Conservation (phyloP, 1,140 invertebrate species). For the Drosophila ficusphila region DNA sequence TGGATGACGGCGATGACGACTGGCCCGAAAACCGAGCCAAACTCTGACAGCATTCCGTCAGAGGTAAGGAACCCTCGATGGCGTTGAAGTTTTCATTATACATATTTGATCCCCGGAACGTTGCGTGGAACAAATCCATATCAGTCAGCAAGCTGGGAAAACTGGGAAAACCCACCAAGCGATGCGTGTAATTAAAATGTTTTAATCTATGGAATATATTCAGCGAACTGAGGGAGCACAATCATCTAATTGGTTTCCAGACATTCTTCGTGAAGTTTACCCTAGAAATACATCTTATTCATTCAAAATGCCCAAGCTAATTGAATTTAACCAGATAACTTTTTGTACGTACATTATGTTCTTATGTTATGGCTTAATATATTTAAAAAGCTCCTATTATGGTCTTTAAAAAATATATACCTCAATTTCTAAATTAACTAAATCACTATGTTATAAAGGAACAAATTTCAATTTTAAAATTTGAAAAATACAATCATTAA, state of each 20-base stretch:
- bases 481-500: too few species aligned
- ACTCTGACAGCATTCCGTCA: conserved; percentile 60
- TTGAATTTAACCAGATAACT: too few species aligned
- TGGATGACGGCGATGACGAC: conserved; percentile 47
- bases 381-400: too few species aligned
- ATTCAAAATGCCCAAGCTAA: too few species aligned
- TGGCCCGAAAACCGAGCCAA: conserved; percentile 16
- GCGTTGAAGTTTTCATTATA: conserved; percentile 62
- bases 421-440: too few species aligned
- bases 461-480: too few species aligned
- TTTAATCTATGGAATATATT: conserved; percentile 49
- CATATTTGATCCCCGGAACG: conserved; percentile 56
- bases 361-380: too few species aligned
- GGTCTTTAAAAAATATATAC: neutral
- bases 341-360: too few species aligned
- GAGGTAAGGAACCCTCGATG: conserved; percentile 40
- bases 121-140: conserved; percentile 52
- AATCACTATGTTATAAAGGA: too few species aligned
- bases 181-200: conserved; percentile 59
- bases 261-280: conserved; percentile 5
- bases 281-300: neutral
- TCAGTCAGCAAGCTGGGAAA: conserved; percentile 18
- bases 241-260: conserved; percentile 36
- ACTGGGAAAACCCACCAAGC: conserved; percentile 11
- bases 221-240: conserved; percentile 11